These are phyloP conservation scores for Phrixothrix hirtus DNA, from an alignment of 2,888 invertebrate species.

Conservation along the genomic window DNA sequence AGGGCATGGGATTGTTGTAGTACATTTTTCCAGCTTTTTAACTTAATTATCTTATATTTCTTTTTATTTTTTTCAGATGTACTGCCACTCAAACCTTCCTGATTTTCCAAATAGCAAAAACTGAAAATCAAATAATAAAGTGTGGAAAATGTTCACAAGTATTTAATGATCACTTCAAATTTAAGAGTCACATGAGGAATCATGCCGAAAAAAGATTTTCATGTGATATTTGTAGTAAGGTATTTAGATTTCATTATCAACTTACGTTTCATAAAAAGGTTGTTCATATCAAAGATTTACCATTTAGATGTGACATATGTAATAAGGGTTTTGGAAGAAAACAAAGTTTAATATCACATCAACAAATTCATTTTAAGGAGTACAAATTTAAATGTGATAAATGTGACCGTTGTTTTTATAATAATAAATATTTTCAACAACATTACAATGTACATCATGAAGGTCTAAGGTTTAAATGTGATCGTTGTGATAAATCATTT, in stretches of 20 bases:
- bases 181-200: conserved; percentile 9
- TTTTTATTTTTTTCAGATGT: too few species aligned
- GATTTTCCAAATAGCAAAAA: too few species aligned
- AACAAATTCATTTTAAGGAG: conserved; percentile 38
- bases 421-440: conserved; percentile 9
- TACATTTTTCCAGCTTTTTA: too few species aligned
- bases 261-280: conserved; percentile 7
- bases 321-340: conserved; percentile 41
- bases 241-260: conserved; percentile 4
- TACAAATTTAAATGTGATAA: conserved; percentile 23
- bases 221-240: conserved; percentile 10
- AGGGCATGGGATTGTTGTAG: too few species aligned
- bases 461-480: conserved; percentile 58
- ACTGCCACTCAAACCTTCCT: too few species aligned
- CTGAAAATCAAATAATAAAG: too few species aligned
- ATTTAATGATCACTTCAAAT: conserved; percentile 50
- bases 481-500: conserved; percentile 58
- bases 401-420: conserved; percentile 21
- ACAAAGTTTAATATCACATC: conserved; percentile 41
- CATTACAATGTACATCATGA: conserved; percentile 58
- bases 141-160: conserved; percentile 61
- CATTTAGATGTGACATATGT: conserved; percentile 20
- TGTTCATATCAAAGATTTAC: conserved; percentile 6
- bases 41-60: too few species aligned
- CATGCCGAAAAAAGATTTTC: conserved; percentile 10